Evolutionary conservation across 2,113 vertebrate genomes (phyloP).

Genomic region (Mirza zaza): DNA sequence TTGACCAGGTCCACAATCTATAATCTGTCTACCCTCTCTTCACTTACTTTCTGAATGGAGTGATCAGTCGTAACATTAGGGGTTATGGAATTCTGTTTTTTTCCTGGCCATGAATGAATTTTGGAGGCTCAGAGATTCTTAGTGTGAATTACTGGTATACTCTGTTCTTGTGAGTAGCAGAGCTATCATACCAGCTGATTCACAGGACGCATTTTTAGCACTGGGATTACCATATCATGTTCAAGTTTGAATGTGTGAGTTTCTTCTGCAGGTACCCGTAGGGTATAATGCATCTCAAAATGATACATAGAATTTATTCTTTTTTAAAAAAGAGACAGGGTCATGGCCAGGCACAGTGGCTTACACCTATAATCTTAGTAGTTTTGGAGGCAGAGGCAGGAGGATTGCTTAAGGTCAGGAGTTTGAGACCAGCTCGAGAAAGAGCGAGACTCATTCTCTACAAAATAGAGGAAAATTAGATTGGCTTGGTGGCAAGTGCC

Average conservation of each 20-base stretch:
- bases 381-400: too few relatives aligned
- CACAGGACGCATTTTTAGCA: neutral
- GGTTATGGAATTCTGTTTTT: neutral
- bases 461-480: too few relatives aligned
- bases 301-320: neutral
- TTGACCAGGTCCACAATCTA: slow-evolving; percentile 78
- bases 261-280: neutral
- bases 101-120: neutral
- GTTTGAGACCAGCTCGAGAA: too few relatives aligned
- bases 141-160: neutral
- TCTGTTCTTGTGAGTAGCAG: neutral
- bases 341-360: too few relatives aligned
- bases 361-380: too few relatives aligned
- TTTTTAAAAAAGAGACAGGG: neutral
- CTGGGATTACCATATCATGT: neutral
- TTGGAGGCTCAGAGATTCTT: neutral
- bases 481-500: too few relatives aligned
- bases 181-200: neutral
- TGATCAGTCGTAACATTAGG: neutral
- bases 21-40: slow-evolving; percentile 70
- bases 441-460: too few relatives aligned
- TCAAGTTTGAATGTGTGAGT: neutral
- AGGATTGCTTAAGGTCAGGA: too few relatives aligned
- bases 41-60: slow-evolving; percentile 56
- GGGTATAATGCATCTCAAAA: neutral